Evolutionary conservation across 2,797 vertebrate species (phyloP).

Genomic region (Scyliorhinus canicula): DNA sequence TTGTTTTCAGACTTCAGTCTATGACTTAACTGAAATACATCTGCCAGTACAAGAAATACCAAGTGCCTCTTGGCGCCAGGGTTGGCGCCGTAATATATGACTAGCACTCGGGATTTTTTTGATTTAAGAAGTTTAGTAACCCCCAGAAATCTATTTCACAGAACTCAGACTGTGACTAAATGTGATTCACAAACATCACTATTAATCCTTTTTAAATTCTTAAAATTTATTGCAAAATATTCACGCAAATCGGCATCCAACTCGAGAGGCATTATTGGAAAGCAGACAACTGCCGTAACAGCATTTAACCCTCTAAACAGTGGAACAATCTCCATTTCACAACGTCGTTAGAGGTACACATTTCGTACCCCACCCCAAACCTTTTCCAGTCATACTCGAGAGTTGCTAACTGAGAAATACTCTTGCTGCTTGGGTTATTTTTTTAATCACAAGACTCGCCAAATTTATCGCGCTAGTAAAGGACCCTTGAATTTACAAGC

Average conservation of each 20-base stretch:
- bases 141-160: slow-evolving; percentile 58
- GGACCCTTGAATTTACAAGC: neutral
- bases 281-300: slow-evolving; percentile 51
- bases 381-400: neutral
- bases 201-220: slow-evolving; percentile 31
- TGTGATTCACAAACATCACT: slow-evolving; percentile 50
- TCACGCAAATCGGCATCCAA: slow-evolving; percentile 46
- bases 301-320: slow-evolving; percentile 57
- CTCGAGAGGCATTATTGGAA: slow-evolving; percentile 46
- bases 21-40: slow-evolving; percentile 67
- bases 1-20: slow-evolving; percentile 68
- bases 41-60: slow-evolving; percentile 68
- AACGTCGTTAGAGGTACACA: slow-evolving; percentile 31
- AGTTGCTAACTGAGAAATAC: neutral
- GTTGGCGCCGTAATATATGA: slow-evolving; percentile 56
- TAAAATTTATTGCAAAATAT: slow-evolving; percentile 50
- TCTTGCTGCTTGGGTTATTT: neutral
- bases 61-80: slow-evolving; percentile 60
- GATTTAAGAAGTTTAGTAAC: slow-evolving; percentile 56
- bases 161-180: slow-evolving; percentile 55
- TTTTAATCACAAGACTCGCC: neutral
- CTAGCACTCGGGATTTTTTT: slow-evolving; percentile 54
- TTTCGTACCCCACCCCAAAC: neutral
- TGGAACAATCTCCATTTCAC: slow-evolving; percentile 58
- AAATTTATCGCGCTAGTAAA: neutral